Percentiles rank a stretch among this genome's conserved stretches.
phyloP scores from a whole-genome alignment of 2,888 invertebrate species.

The Apamea epomidion region DNA sequence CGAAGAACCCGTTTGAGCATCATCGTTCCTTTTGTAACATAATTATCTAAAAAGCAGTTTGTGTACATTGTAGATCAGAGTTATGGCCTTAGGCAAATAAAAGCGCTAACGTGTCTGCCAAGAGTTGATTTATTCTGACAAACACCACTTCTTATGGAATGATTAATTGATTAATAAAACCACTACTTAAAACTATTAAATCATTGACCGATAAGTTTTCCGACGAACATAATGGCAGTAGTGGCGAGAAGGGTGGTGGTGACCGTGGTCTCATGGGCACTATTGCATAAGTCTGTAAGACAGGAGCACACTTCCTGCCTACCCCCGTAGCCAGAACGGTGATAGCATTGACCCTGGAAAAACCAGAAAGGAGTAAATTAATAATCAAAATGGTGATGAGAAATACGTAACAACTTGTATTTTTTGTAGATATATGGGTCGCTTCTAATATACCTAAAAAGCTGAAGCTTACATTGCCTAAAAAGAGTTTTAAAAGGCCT shows the following conservation, averaged over 20 bases:
- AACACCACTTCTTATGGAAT: neutral
- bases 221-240: conserved; percentile 59
- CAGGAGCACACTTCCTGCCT: conserved; percentile 97
- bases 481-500: no score
- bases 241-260: conserved; percentile 88
- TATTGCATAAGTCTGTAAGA: conserved; percentile 93
- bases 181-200: neutral
- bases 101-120: neutral
- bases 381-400: neutral
- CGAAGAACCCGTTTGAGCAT: neutral
- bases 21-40: neutral
- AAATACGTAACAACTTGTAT: neutral
- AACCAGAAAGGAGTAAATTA: neutral
- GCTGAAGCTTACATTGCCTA: no score
- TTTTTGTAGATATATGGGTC: neutral
- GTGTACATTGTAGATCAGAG: neutral
- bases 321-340: conserved; percentile 96
- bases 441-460: no score
- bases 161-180: neutral
- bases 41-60: neutral
- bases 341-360: conserved; percentile 93
- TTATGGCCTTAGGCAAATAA: neutral
- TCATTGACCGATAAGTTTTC: conserved; percentile 60
- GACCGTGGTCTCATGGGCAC: conserved; percentile 89
- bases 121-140: conserved; percentile 4